phyloP scores from a whole-genome alignment of 1,140 invertebrate genomes.

The Drosophila yakuba region DNA sequence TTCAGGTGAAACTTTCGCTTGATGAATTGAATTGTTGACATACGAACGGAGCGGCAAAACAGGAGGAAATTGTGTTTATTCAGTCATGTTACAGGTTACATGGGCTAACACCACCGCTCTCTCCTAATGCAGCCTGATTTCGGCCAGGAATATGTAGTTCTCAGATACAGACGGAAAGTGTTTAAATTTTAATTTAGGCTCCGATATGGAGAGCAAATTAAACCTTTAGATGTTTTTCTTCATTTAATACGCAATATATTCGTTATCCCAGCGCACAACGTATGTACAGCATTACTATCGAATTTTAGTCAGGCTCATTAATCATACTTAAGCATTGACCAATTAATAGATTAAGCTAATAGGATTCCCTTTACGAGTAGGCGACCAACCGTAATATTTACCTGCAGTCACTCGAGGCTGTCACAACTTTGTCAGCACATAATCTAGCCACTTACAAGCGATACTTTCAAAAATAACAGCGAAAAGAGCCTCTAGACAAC shows the following conservation, averaged over 20 bases:
- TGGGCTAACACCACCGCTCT: constrained; percentile 8
- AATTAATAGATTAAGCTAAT: not conserved
- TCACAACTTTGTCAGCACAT: constrained; percentile 34
- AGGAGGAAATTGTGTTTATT: constrained; percentile 80
- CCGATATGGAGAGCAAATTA: not conserved
- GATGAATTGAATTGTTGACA: constrained; percentile 83
- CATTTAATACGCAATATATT: too few relatives aligned
- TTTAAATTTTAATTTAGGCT: not conserved
- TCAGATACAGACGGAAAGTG: not conserved
- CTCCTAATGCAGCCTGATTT: not conserved
- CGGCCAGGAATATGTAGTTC: not conserved
- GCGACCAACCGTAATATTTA: constrained; percentile 4
- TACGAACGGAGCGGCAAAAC: constrained; percentile 70
- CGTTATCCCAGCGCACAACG: too few relatives aligned
- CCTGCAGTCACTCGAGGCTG: constrained; percentile 17
- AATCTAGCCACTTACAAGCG: constrained; percentile 45
- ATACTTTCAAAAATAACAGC: constrained; percentile 1
- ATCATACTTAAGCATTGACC: not conserved
- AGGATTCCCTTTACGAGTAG: too few relatives aligned
- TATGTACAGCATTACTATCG: too few relatives aligned
- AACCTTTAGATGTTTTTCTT: too few relatives aligned
- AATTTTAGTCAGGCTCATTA: not conserved
- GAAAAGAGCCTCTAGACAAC: constrained; percentile 10
- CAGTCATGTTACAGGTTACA: constrained; percentile 75
- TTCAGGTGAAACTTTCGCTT: constrained; percentile 70